Base-by-base conservation (phyloP, 2,113 vertebrate genomes). In the Sceloporus undulatus region DNA sequence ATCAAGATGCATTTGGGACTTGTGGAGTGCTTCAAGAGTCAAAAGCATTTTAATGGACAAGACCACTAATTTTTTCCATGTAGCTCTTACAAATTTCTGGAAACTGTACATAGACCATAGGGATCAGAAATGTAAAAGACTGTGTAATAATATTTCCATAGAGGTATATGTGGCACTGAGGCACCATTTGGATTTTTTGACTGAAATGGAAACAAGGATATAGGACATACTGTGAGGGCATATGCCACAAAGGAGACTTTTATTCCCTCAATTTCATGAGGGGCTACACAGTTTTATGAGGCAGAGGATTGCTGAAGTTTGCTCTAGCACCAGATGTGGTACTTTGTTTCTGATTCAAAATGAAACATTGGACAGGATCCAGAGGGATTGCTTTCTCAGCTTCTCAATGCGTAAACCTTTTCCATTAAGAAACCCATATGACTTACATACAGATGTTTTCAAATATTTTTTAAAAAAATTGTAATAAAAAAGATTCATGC, bases 311-410 rank as follows among this genome's bases (percentile, higher is more conserved):
- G 94, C 23, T n/a, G 93, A 94, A 95, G 74, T 86, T 78, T 95
- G 74, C 81, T 94, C 87, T 89, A 91, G n/a, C 75, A 90, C 93
- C 93, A 96, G 92, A 96, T 96, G 92, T 93, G 90, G 81, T 77
- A 95, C 83, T 91, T 95, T 96, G 90, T 87, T 94, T 89, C 87
- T 95, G 94, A 96, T 93, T 95, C 94, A 92, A 92, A 96, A 85
- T 92, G 94, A 96, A 96, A 94, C 93, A 7, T 1, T 96, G 95
- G 91, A 91, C 70, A 87, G 87, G 88, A 34, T 95, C 94, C 96
- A 96, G 92, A 94, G 75, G 3, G 59, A 93, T 96, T 95, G 48
- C 80, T 93, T 95, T 96, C 88, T 92, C 96, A 93, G 92, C 91
- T 91, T 96, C 95, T 92, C 83, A 93, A 2, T 90, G 87, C 85